Conservation (phyloP, 2,888 invertebrate species). For the Onchidella celtica region DNA sequence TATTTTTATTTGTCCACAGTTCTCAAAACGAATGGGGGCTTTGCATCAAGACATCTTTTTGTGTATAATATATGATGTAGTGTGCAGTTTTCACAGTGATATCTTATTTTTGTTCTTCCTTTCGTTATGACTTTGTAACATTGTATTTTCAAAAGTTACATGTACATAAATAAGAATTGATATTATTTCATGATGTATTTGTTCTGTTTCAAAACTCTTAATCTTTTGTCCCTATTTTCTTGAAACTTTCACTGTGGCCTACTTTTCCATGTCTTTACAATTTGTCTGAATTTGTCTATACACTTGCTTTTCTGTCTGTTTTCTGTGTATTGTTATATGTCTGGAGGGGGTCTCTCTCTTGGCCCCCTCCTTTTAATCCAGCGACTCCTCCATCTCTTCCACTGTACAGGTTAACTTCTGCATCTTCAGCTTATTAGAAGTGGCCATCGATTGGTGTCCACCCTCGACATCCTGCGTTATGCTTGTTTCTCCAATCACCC, state of each 20-base stretch:
- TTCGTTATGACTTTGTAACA: neutral
- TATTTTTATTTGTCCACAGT: slow-evolving; percentile 22
- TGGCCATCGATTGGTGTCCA: slow-evolving; percentile 24
- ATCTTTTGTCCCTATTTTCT: neutral
- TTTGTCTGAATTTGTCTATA: neutral
- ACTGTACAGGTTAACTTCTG: slow-evolving; percentile 48
- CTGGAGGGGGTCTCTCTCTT: slow-evolving; percentile 44
- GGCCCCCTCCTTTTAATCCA: slow-evolving; percentile 52
- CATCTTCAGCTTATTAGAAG: slow-evolving; percentile 35
- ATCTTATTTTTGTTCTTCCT: too few relatives aligned
- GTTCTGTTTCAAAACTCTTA: too few relatives aligned
- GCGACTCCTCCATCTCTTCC: slow-evolving; percentile 44
- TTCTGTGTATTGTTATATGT: slow-evolving; percentile 41
- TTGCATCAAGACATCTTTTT: too few relatives aligned
- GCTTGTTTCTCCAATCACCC: slow-evolving; percentile 27
- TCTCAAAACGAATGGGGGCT: too few relatives aligned
- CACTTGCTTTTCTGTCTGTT: slow-evolving; percentile 16
- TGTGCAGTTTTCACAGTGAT: too few relatives aligned
- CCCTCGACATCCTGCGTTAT: slow-evolving; percentile 20
- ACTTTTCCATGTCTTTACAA: too few relatives aligned
- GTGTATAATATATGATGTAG: too few relatives aligned
- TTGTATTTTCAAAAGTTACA: neutral
- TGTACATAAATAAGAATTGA: too few relatives aligned
- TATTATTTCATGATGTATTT: too few relatives aligned
- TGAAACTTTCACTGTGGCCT: too few relatives aligned